Evolutionary conservation across 2,797 vertebrate genomes (phyloP).

Genomic region (Loriculus beryllinus): DNA sequence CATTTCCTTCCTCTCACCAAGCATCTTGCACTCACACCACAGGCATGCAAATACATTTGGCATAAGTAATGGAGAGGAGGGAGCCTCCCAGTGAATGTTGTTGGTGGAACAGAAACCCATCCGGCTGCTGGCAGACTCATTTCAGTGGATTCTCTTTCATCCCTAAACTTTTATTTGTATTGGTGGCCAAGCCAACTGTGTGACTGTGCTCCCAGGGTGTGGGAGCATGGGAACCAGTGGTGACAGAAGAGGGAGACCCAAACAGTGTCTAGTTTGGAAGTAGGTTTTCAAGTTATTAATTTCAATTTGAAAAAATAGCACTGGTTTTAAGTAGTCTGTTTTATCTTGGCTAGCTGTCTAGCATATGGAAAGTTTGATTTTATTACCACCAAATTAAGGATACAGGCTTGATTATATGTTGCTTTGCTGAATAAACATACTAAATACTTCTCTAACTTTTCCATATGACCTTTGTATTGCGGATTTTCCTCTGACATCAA

Average conservation of each 20-base stretch:
- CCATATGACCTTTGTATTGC: neutral
- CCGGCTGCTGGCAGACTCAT: constrained; percentile 42
- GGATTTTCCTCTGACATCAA: neutral
- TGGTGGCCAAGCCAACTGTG: constrained; percentile 24
- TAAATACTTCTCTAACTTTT: neutral
- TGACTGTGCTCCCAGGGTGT: neutral
- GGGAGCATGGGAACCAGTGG: constrained; percentile 27
- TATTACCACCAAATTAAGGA: neutral
- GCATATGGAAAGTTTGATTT: neutral
- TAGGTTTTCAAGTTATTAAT: neutral
- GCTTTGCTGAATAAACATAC: neutral
- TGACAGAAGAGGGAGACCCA: neutral
- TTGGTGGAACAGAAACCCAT: constrained; percentile 23
- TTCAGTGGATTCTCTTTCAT: constrained; percentile 34
- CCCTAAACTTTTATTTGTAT: neutral
- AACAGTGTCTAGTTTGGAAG: neutral
- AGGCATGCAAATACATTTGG: constrained; percentile 50
- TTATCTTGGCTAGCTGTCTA: neutral
- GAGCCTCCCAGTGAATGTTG: constrained; percentile 17
- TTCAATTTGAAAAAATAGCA: neutral
- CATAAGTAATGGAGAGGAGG: neutral
- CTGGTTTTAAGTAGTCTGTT: neutral
- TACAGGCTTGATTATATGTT: neutral
- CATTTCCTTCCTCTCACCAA: constrained; percentile 27
- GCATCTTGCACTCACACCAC: neutral